phyloP scores from a whole-genome alignment of 1,140 invertebrate genomes.

The Odontomachus brunneus region DNA sequence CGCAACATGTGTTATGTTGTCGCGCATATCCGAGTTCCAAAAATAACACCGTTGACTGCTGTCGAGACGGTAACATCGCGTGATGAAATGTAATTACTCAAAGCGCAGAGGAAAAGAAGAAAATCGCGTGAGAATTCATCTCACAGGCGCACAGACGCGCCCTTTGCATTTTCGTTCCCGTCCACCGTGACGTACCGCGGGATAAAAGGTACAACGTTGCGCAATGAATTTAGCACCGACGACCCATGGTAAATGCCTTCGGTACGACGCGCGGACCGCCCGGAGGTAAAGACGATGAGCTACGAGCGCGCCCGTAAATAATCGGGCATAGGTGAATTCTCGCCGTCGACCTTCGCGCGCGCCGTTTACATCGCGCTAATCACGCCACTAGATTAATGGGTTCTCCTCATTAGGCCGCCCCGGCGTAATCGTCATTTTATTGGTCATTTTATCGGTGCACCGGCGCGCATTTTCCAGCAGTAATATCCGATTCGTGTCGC shows the following conservation, averaged over 20 bases:
- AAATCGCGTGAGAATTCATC: too few species aligned
- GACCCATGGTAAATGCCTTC: constrained; percentile 33
- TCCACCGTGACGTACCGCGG: background rate
- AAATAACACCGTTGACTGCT: too few species aligned
- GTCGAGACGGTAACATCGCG: too few species aligned
- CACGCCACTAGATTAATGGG: constrained; percentile 54
- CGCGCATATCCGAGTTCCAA: too few species aligned
- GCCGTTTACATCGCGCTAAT: constrained; percentile 59
- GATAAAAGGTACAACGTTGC: constrained; percentile 47
- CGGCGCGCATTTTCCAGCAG: constrained; percentile 40
- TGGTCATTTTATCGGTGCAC: constrained; percentile 52
- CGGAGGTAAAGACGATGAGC: constrained; percentile 53
- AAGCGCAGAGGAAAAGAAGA: too few species aligned
- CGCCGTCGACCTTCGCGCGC: constrained; percentile 44
- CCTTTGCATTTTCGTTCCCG: background rate
- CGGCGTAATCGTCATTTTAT: constrained; percentile 56
- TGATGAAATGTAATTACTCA: too few species aligned
- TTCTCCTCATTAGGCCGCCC: constrained; percentile 41
- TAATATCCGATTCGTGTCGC: constrained; percentile 57
- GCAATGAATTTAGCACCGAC: constrained; percentile 43
- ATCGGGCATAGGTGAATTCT: constrained; percentile 61
- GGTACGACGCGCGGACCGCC: constrained; percentile 48
- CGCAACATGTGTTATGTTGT: too few species aligned
- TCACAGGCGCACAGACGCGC: too few species aligned
- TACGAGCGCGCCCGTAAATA: constrained; percentile 50